These are phyloP conservation scores for Pollenia angustigena DNA, from an alignment of 2,888 invertebrate genomes.

Conservation along the genomic window DNA sequence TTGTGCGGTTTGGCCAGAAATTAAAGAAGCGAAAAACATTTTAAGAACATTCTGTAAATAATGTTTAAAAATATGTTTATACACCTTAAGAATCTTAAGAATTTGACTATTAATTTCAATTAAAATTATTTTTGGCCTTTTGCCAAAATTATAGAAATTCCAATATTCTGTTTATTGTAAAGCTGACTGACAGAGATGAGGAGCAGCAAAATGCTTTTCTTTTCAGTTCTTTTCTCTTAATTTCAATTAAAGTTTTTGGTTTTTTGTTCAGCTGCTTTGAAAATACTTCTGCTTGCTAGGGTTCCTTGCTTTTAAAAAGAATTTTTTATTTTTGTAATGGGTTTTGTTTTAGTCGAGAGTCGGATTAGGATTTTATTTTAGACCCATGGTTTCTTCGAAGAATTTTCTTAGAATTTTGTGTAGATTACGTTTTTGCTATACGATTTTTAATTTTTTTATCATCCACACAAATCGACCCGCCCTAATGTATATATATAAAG, in stretches of 20 bases:
- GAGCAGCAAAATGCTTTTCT: conserved; percentile 34
- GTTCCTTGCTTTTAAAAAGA: too few relatives aligned
- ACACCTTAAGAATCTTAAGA: conserved; percentile 76
- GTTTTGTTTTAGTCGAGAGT: too few relatives aligned
- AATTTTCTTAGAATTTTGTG: too few relatives aligned
- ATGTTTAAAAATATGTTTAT: conserved; percentile 59
- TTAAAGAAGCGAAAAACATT: neutral
- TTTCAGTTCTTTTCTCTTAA: conserved; percentile 6
- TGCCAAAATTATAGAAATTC: conserved; percentile 75
- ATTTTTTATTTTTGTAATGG: too few relatives aligned
- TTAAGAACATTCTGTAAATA: conserved; percentile 32
- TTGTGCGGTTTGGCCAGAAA: conserved; percentile 29
- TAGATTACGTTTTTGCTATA: too few relatives aligned
- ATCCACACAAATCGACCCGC: too few relatives aligned
- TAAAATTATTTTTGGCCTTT: conserved; percentile 71
- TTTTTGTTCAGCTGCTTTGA: neutral
- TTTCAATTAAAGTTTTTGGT: neutral
- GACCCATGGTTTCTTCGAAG: too few relatives aligned
- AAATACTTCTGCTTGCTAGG: too few relatives aligned
- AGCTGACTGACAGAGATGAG: neutral
- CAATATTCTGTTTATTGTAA: conserved; percentile 69
- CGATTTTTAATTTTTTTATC: too few relatives aligned
- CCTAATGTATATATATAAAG: too few relatives aligned
- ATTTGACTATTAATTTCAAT: conserved; percentile 78
- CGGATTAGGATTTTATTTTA: too few relatives aligned